Base-by-base conservation (phyloP, 2,888 invertebrate species). In the Allygus modestus region DNA sequence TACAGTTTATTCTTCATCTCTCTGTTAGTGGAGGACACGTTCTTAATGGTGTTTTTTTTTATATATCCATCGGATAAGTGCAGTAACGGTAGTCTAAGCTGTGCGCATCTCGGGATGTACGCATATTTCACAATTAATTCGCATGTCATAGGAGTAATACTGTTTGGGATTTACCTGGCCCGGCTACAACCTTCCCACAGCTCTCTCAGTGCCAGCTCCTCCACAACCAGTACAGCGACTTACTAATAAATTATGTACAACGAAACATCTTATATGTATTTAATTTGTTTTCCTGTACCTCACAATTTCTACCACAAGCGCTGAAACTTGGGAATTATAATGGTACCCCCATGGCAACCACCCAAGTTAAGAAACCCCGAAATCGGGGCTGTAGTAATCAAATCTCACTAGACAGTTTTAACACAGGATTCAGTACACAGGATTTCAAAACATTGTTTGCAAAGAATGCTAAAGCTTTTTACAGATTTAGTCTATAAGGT, bases 1-100 rank as follows among this genome's bases (percentile, higher is more conserved):
- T 82, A 82, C 65, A 26, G 33, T 69, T 46, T 82, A n/a, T 82
- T 82, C 41, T 37, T 82, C 26, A 69, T 71, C 33, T 69, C 43
- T 28, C 33, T 82, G 0, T 28, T 46, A n/a, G 82, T 31, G 46
- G 71, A 82, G 26, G 46, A 77, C 17, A 77, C 75, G 4, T 77
- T 28, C 23, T 41, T 77, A 5, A 41, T 77, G 46, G 9, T 77
- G n/a, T 46, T 51, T 23, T 43, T 46, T 28, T 77, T 46, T 17
- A 41, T 77, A 11, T 77, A 77, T 28, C 33, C 41, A 0, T 41
- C 33, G 12, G 28, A 77, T 41, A 46, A 46, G 15, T 77, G 75
- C 46, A 20, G 1, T 4, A 17, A 51, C 9, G 37, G 75, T 28
- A 28, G 23, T 28, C n/a, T 77, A 9, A 28, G 17, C 15, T 77